Conservation (phyloP, 2,797 vertebrate genomes). For the Masticophis lateralis region DNA sequence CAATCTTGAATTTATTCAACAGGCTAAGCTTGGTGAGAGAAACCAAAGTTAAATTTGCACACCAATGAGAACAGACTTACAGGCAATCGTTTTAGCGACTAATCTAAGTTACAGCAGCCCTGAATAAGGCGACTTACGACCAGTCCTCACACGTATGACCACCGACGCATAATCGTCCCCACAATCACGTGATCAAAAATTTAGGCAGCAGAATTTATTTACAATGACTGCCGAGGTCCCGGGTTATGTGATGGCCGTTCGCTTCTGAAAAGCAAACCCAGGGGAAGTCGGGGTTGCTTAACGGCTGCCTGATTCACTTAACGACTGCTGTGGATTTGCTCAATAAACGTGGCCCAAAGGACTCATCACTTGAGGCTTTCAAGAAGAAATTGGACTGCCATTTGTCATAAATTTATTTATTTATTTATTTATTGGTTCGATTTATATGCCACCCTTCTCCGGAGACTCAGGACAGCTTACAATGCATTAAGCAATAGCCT, state of each 20-base stretch:
- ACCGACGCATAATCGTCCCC: neutral
- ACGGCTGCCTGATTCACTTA: neutral
- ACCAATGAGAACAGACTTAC: neutral
- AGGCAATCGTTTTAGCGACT: too few relatives aligned
- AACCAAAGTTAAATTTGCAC: neutral
- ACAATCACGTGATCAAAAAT: neutral
- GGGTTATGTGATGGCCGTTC: neutral
- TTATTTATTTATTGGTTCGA: too few relatives aligned
- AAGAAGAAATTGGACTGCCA: too few relatives aligned
- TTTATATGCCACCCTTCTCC: too few relatives aligned
- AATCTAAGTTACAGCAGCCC: too few relatives aligned
- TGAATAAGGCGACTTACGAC: neutral
- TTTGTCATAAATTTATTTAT: too few relatives aligned
- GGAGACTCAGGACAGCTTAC: too few relatives aligned
- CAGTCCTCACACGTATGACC: neutral
- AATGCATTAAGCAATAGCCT: too few relatives aligned
- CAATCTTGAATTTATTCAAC: neutral
- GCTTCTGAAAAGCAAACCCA: neutral
- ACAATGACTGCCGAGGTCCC: neutral
- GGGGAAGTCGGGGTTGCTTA: neutral
- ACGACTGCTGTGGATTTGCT: neutral
- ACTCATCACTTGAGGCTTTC: too few relatives aligned
- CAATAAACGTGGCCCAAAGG: neutral
- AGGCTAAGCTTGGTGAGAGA: neutral
- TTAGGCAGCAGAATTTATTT: neutral